Conservation (phyloP, 2,113 vertebrate species). For the Entomyzon cyanotis region DNA sequence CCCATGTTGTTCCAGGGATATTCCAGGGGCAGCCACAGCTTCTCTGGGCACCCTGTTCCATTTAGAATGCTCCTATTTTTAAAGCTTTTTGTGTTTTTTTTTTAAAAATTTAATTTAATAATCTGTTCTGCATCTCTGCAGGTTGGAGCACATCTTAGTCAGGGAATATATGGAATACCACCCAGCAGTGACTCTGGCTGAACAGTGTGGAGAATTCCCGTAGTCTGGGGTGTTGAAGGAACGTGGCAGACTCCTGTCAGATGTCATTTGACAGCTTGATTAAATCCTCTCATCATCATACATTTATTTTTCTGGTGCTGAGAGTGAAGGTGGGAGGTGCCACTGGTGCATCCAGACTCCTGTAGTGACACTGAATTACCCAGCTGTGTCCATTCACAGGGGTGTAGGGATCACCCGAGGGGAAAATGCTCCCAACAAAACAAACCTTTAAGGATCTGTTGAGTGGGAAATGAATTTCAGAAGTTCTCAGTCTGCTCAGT, state of each 20-base stretch:
- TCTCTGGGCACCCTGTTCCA: neutral
- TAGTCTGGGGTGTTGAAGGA: neutral
- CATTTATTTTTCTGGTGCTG: neutral
- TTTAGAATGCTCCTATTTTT: neutral
- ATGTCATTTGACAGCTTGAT: neutral
- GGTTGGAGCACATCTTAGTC: neutral
- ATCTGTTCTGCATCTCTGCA: neutral
- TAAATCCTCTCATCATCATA: neutral
- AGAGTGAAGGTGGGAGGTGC: neutral
- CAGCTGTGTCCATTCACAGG: neutral
- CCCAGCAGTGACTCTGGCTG: neutral
- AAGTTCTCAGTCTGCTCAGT: neutral
- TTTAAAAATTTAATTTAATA: neutral
- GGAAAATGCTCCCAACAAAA: neutral
- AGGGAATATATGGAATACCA: neutral
- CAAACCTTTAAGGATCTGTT: neutral
- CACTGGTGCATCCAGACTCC: neutral
- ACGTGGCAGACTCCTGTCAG: neutral
- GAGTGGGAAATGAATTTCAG: neutral
- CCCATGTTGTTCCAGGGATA: neutral
- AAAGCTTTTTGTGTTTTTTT: neutral
- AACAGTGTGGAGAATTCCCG: neutral
- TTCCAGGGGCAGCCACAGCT: neutral
- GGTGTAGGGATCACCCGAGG: neutral
- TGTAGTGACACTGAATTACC: neutral